Evolutionary conservation across 2,113 vertebrate species (phyloP).

Genomic region (Tiliqua scincoides): DNA sequence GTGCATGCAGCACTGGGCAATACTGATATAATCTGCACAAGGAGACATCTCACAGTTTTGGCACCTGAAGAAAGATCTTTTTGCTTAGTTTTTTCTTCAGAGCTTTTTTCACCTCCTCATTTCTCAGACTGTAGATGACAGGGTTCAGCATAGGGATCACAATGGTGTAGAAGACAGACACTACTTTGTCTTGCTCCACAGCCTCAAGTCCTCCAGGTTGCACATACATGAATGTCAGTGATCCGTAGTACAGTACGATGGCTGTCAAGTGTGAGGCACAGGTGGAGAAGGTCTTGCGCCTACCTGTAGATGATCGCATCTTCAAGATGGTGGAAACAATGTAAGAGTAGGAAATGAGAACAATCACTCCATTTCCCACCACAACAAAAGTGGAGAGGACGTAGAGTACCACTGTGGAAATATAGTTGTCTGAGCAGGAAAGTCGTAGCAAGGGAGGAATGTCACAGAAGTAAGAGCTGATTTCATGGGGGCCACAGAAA

Average conservation of each 20-base stretch:
- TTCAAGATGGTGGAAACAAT: conserved; percentile 30
- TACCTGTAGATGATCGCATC: conserved; percentile 41
- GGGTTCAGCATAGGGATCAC: conserved; percentile 58
- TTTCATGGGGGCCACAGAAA: conserved; percentile 52
- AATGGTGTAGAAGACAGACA: conserved; percentile 54
- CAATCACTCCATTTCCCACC: conserved; percentile 32
- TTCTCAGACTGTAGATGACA: conserved; percentile 50
- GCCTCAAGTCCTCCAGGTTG: conserved; percentile 26
- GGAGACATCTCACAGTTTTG: not conserved
- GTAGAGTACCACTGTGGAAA: conserved; percentile 41
- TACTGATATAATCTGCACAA: not conserved
- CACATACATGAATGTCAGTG: conserved; percentile 50
- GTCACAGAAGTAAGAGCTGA: conserved; percentile 63
- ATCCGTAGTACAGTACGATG: conserved; percentile 52
- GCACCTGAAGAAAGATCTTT: not conserved
- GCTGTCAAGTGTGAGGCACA: conserved; percentile 49
- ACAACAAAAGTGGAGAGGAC: conserved; percentile 43
- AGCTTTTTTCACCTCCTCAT: conserved; percentile 46
- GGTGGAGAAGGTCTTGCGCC: conserved; percentile 51
- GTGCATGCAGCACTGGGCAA: not conserved
- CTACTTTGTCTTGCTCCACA: conserved; percentile 38
- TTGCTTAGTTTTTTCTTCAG: not conserved
- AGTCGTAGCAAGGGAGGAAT: conserved; percentile 57
- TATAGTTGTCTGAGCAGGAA: conserved; percentile 40
- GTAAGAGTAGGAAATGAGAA: conserved; percentile 43